These are phyloP conservation scores for Oryzias melastigma DNA, from an alignment of 2,113 vertebrate species.

Conservation along the genomic window DNA sequence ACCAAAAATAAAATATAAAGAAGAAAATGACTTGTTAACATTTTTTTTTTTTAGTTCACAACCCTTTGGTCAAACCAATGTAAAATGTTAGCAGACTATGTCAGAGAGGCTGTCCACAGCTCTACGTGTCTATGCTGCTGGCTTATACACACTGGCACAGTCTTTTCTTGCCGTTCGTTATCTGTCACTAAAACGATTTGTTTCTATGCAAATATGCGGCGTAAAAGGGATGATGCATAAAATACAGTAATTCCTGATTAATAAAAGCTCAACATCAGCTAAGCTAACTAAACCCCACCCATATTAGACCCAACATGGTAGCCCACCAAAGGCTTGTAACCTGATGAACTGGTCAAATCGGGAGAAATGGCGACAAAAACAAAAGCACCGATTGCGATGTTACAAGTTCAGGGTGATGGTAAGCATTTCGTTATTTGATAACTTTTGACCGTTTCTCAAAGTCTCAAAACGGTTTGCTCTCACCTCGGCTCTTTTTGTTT, in stretches of 20 bases:
- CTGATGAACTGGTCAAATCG: slow-evolving; percentile 7
- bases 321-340: slow-evolving; percentile 31
- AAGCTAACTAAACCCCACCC: slow-evolving; percentile 58
- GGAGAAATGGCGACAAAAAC: not conserved
- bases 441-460: slow-evolving; percentile 39
- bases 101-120: slow-evolving; percentile 29
- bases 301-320: slow-evolving; percentile 38
- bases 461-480: slow-evolving; percentile 22
- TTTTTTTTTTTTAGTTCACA: slow-evolving; percentile 38
- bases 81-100: slow-evolving; percentile 15
- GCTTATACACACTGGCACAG: not conserved
- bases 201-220: too few species aligned
- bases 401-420: slow-evolving; percentile 23
- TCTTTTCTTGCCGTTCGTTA: not conserved
- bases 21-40: not conserved
- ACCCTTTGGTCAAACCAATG: slow-evolving; percentile 23
- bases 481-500: slow-evolving; percentile 4
- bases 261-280: slow-evolving; percentile 57
- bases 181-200: not conserved
- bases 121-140: slow-evolving; percentile 16
- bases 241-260: slow-evolving; percentile 4
- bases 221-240: not conserved
- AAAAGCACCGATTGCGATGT: not conserved
- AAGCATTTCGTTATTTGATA: slow-evolving; percentile 37
- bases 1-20: not conserved